phyloP scores from a whole-genome alignment of 2,113 vertebrate species.

The Mustelus asterias region DNA sequence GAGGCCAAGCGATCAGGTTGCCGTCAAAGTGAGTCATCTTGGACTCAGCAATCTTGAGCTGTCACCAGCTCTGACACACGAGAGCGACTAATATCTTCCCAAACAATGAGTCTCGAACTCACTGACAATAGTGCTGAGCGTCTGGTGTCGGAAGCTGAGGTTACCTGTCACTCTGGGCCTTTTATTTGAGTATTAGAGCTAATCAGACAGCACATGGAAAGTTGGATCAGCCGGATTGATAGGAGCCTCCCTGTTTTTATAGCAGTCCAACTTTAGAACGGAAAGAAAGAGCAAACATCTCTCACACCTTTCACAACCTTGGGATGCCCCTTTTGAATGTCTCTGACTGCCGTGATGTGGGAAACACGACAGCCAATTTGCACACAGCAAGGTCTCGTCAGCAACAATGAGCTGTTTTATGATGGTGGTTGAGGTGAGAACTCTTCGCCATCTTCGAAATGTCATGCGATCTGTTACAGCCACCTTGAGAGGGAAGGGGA shows the following conservation, averaged over 20 bases:
- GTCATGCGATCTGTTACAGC: not conserved
- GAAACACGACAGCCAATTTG: not conserved
- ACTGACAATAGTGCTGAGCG: not conserved
- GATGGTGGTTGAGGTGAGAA: not conserved
- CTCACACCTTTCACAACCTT: not conserved
- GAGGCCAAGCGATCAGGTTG: not conserved
- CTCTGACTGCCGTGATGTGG: not conserved
- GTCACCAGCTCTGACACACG: slow-evolving; percentile 1
- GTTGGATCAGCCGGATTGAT: not conserved
- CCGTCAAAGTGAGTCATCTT: not conserved
- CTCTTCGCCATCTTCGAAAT: not conserved
- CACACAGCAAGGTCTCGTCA: not conserved
- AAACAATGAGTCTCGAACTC: not conserved
- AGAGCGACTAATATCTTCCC: not conserved
- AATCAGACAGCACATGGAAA: not conserved
- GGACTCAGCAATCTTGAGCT: not conserved
- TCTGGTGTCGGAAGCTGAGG: not conserved
- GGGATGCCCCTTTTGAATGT: not conserved
- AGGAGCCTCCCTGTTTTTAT: not conserved
- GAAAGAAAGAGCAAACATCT: not conserved
- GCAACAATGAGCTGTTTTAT: not conserved
- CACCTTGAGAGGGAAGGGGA: not conserved
- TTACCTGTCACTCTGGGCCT: not conserved
- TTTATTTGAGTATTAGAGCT: not conserved
- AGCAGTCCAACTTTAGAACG: not conserved